Conservation (phyloP, 2,888 invertebrate species). For the Sepiola atlantica region DNA sequence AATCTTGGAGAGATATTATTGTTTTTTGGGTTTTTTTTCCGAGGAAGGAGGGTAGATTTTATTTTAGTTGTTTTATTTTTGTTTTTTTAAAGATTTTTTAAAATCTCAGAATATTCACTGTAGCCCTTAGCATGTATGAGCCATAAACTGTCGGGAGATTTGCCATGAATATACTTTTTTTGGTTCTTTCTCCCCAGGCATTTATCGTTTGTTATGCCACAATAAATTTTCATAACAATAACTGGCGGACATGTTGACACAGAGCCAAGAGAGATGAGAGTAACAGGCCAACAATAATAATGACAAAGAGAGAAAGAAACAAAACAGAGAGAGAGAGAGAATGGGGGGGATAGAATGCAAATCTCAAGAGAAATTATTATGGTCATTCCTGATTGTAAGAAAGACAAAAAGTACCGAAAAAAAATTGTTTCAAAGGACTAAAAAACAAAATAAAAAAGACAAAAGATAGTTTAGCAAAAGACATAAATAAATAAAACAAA, state of each 20-base stretch:
- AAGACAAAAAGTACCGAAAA: background rate
- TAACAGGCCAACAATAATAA: slow-evolving; percentile 32
- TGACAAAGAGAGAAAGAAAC: background rate
- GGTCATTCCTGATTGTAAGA: background rate
- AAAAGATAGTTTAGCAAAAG: background rate
- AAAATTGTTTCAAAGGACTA: background rate
- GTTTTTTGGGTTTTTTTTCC: background rate
- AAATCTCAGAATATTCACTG: background rate
- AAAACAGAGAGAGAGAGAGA: background rate
- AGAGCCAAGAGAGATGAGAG: background rate
- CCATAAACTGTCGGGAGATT: slow-evolving; percentile 32
- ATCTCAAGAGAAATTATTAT: background rate
- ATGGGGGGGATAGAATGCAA: background rate
- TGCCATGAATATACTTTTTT: background rate
- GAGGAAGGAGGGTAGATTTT: background rate
- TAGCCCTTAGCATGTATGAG: slow-evolving; percentile 32
- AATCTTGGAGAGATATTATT: background rate
- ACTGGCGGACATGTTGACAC: slow-evolving; percentile 22
- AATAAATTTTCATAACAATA: slow-evolving; percentile 21
- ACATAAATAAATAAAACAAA: background rate
- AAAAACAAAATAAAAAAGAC: background rate
- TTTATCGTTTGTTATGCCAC: slow-evolving; percentile 32
- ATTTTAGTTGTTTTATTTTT: background rate
- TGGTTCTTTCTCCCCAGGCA: background rate
- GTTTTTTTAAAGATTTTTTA: background rate